A percentile compares a stretch with the other conserved stretches of the same genome.
These are phyloP conservation scores for Siphamia tubifer DNA, from an alignment of 2,113 vertebrate species.

Conservation along the genomic window DNA sequence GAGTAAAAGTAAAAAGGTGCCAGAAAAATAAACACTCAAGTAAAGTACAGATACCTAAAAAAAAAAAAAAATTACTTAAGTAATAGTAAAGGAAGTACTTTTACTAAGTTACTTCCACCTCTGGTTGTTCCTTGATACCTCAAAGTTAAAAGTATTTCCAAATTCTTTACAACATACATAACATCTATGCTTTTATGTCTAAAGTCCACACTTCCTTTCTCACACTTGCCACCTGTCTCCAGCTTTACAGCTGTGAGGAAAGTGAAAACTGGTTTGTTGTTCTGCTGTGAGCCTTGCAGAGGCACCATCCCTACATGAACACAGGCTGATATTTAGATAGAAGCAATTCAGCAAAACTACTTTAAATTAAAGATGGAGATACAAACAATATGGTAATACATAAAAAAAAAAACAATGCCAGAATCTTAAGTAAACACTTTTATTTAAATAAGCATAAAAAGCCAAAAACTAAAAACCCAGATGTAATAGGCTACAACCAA, in stretches of 20 bases:
- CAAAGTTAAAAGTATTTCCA: too few species aligned
- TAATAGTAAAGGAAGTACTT: too few species aligned
- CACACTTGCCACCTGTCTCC: rapidly evolving
- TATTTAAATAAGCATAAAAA: conserved; percentile 79
- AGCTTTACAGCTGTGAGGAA: conserved; percentile 4
- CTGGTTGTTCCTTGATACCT: too few species aligned
- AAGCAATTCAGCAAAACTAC: too few species aligned
- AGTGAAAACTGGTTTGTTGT: conserved; percentile 2
- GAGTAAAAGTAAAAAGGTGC: too few species aligned
- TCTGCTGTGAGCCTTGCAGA: conserved; percentile 8
- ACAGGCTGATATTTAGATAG: not conserved
- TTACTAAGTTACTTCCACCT: too few species aligned
- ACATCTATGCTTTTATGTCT: not conserved
- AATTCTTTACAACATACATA: not conserved
- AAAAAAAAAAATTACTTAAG: too few species aligned
- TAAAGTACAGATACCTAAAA: too few species aligned
- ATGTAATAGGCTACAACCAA: conserved; percentile 56
- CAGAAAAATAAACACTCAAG: too few species aligned
- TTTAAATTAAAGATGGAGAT: too few species aligned
- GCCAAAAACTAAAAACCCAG: conserved; percentile 38
- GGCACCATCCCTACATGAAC: conserved; percentile 6
- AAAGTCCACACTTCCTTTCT: conserved; percentile 14
- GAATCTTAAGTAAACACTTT: conserved; percentile 49
- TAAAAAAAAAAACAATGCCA: not conserved
- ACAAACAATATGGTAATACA: too few species aligned